Conservation (phyloP, 1,140 invertebrate species). For the Belonocnema kinseyi region DNA sequence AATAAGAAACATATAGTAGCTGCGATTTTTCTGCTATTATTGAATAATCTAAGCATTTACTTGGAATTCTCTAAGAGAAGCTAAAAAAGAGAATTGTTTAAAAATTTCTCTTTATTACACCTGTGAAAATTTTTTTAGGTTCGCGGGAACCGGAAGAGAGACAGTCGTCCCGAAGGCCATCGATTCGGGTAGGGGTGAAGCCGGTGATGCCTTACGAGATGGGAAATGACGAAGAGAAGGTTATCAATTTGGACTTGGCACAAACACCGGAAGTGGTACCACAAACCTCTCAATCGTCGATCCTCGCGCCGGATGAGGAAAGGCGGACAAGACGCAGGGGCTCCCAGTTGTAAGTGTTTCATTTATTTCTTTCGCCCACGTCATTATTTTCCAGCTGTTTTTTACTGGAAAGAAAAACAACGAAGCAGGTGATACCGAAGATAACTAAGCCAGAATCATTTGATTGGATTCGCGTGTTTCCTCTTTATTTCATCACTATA, state of each 20-base stretch:
- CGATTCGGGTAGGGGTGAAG: conserved; percentile 78
- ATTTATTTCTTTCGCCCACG: conserved; percentile 39
- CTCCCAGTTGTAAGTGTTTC: conserved; percentile 84
- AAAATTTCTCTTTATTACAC: neutral
- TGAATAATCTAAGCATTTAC: no score
- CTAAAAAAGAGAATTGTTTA: no score
- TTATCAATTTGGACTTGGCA: conserved; percentile 75
- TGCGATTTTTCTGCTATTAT: no score
- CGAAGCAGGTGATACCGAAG: no score
- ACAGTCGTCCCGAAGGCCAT: conserved; percentile 78
- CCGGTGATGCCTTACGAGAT: conserved; percentile 69
- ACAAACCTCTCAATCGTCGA: conserved; percentile 73
- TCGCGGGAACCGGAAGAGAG: conserved; percentile 63
- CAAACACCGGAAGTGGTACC: conserved; percentile 70
- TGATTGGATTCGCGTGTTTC: no score
- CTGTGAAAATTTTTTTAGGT: conserved; percentile 49
- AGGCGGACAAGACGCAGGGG: conserved; percentile 83
- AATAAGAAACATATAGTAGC: no score
- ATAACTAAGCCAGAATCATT: no score
- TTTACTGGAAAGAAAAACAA: no score
- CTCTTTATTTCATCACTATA: no score
- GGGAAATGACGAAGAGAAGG: conserved; percentile 74
- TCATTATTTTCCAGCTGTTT: conserved; percentile 28
- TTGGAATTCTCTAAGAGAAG: no score
- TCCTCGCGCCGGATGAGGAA: conserved; percentile 82